These are phyloP conservation scores for Lamproptera curius DNA, from an alignment of 2,888 invertebrate species.

Conservation along the genomic window DNA sequence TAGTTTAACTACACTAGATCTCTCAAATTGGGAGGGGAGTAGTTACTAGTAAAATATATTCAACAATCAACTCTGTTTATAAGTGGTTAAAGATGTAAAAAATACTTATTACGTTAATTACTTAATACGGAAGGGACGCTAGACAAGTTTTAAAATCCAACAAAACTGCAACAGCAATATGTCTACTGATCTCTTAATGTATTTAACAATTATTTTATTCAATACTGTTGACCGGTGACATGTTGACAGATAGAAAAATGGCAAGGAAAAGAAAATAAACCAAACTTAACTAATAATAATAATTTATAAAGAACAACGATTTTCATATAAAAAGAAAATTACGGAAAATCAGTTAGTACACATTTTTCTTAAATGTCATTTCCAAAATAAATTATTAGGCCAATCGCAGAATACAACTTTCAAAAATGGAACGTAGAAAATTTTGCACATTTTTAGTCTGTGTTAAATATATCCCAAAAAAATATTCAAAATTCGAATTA, in stretches of 20 bases:
- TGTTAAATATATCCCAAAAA: too few relatives aligned
- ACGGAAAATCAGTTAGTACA: too few relatives aligned
- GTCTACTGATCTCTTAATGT: background rate
- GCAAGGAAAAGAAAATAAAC: too few relatives aligned
- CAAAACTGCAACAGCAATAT: background rate
- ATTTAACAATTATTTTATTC: background rate
- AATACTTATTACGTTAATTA: conserved; percentile 3
- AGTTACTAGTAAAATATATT: conserved; percentile 13
- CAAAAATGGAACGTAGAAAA: too few relatives aligned
- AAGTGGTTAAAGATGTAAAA: conserved; percentile 1
- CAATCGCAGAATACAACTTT: too few relatives aligned
- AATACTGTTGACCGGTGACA: background rate
- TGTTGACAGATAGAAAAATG: background rate
- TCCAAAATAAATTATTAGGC: too few relatives aligned
- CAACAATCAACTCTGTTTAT: conserved; percentile 12
- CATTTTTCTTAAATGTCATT: too few relatives aligned
- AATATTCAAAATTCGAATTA: too few relatives aligned
- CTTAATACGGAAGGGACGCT: conserved; percentile 2
- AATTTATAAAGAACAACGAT: too few relatives aligned
- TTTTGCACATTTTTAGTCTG: too few relatives aligned
- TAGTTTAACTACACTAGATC: conserved; percentile 21
- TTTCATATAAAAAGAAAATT: too few relatives aligned
- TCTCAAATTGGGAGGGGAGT: conserved; percentile 11
- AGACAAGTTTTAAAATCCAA: conserved; percentile 14
- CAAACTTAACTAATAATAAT: background rate